Conservation (phyloP, 2,888 invertebrate genomes). For the Acronicta aceris region DNA sequence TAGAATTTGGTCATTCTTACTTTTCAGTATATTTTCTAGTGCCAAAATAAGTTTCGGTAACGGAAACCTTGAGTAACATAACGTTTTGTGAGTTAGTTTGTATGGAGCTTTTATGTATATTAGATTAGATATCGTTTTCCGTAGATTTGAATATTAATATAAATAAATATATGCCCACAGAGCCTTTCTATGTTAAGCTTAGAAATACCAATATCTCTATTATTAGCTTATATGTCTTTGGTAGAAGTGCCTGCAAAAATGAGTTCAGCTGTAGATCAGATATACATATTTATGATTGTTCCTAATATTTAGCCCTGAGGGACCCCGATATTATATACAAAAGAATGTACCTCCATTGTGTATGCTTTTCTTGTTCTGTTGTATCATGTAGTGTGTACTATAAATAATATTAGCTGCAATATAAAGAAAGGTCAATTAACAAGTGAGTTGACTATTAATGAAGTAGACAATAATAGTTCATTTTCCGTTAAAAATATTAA, state of each 20-base stretch:
- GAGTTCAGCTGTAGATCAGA: neutral
- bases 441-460: too few species aligned
- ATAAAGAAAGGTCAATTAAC: too few species aligned
- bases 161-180: conserved; percentile 53
- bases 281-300: neutral
- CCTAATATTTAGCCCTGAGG: neutral
- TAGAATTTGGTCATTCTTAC: conserved; percentile 48
- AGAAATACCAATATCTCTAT: conserved; percentile 20
- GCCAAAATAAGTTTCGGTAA: conserved; percentile 61
- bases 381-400: too few species aligned
- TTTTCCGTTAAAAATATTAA: too few species aligned
- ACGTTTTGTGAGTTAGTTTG: conserved; percentile 45
- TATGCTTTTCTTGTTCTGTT: too few species aligned
- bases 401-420: too few species aligned
- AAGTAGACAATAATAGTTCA: too few species aligned
- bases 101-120: conserved; percentile 51
- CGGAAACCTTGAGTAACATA: conserved; percentile 38
- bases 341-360: too few species aligned
- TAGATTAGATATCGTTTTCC: conserved; percentile 51
- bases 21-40: conserved; percentile 63
- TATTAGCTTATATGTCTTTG: conserved; percentile 28
- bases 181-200: conserved; percentile 55
- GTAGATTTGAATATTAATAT: conserved; percentile 44
- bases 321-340: neutral
- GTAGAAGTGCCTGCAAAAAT: conserved; percentile 4